Percentiles rank a stretch among this genome's conserved stretches.
Conservation (phyloP, 2,888 invertebrate genomes). For the Amorpha juglandis region DNA sequence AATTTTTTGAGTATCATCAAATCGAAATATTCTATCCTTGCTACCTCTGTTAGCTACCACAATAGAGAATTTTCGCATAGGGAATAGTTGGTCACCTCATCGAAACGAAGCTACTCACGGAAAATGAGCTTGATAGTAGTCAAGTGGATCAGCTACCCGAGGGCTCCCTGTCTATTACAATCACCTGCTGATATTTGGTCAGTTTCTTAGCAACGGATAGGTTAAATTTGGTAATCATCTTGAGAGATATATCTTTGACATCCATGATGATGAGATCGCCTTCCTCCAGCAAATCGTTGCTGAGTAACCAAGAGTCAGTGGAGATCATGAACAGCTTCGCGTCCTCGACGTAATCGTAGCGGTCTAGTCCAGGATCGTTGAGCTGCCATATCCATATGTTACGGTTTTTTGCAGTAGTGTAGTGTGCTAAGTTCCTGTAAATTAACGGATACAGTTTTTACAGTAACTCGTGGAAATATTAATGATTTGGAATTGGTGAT, state of each 20-base stretch:
- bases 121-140: too few relatives aligned
- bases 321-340: constrained; percentile 63
- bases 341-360: constrained; percentile 67
- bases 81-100: too few relatives aligned
- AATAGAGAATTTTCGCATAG: too few relatives aligned
- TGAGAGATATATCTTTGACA: constrained; percentile 67
- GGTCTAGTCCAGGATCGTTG: constrained; percentile 71
- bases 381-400: constrained; percentile 74
- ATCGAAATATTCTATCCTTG: too few relatives aligned
- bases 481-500: too few relatives aligned
- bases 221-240: constrained; percentile 84
- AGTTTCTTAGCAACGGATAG: constrained; percentile 86
- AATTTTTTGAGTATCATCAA: too few relatives aligned
- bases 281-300: constrained; percentile 51
- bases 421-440: constrained; percentile 66
- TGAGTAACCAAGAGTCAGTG: constrained; percentile 64
- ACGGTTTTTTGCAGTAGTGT: constrained; percentile 55
- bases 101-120: too few relatives aligned
- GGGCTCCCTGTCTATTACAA: too few relatives aligned
- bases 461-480: too few relatives aligned
- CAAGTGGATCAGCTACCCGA: too few relatives aligned
- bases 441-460: neutral
- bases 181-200: constrained; percentile 85
- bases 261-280: constrained; percentile 67
- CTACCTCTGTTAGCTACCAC: too few relatives aligned